Conservation (phyloP, 2,113 vertebrate species). For the Etheostoma cragini region DNA sequence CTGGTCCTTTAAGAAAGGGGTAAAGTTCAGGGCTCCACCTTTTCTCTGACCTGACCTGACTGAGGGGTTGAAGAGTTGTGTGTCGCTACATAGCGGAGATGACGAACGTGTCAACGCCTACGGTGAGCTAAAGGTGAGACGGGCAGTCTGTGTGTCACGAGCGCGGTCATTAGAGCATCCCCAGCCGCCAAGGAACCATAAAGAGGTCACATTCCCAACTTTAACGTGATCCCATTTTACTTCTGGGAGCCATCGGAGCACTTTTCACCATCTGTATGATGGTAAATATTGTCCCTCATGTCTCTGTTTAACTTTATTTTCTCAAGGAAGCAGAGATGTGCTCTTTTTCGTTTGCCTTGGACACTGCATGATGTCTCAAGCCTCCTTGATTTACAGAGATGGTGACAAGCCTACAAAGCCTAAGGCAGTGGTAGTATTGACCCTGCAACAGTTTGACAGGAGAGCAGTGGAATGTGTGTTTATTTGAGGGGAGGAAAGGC, state of each 20-base stretch:
- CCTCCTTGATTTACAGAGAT: conserved; percentile 70
- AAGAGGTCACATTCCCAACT: conserved; percentile 63
- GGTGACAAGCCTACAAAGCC: conserved; percentile 50
- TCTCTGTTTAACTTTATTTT: conserved; percentile 55
- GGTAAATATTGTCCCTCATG: conserved; percentile 73
- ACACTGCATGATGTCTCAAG: conserved; percentile 11
- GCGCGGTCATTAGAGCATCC: conserved; percentile 24
- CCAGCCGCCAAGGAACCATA: conserved; percentile 45
- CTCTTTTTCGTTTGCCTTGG: conserved; percentile 43
- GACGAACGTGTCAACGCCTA: conserved; percentile 21
- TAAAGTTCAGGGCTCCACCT: conserved; percentile 55
- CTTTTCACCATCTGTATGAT: conserved; percentile 52
- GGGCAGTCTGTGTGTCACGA: conserved; percentile 51
- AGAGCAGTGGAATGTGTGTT: conserved; percentile 66
- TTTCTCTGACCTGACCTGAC: conserved; percentile 54
- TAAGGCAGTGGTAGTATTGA: conserved; percentile 43
- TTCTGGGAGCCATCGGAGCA: conserved; percentile 15
- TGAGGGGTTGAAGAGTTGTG: conserved; percentile 34
- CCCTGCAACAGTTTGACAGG: conserved; percentile 47
- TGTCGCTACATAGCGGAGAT: conserved; percentile 32
- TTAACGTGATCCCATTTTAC: conserved; percentile 37
- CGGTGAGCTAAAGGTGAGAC: conserved; percentile 59
- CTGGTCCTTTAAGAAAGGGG: conserved; percentile 21
- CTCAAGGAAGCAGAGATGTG: conserved; percentile 7
- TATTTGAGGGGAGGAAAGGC: conserved; percentile 69